Evolutionary conservation across 1,140 invertebrate species (phyloP), one percentile per base, ranked within the genome.

Genomic region (Heliothis subflexa): DNA sequence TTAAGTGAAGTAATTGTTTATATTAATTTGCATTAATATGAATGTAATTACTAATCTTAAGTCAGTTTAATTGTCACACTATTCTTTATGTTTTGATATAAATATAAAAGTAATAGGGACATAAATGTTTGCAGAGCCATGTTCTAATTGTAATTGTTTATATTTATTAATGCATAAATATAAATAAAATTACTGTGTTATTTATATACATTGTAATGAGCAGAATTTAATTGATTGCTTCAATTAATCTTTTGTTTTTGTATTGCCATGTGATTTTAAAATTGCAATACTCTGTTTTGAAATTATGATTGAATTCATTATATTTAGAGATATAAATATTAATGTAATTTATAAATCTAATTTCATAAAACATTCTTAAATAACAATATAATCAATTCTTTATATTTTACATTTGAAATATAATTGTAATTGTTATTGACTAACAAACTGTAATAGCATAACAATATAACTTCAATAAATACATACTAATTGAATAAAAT

Each of bases 1-100:
- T 62, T 40, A 62, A 25, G 9, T 50, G 21, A 40, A 16, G 33
- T 78, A 78, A 78, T 78, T 68, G 10, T n/a, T 68, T 68, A 49
- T 68, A 50, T 68, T 68, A 68, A 62, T 62, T 10, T 11, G 12
- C 9, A 14, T 54, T 52, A 75, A 75, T 50, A 50, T 62, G n/a
- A 62, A 49, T 76, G 54, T 74, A 79, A 70, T 55, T 78, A 68
- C 59, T 16, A 59, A 61, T 64, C 28, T 78, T 18, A 76, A 61
- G 54, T 62, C 3, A 28, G 13, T 64, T 11, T 18, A 64, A 14
- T 57, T 9, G 5, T 47, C 16, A 16, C 14, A 45, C 2, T 40
- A 64, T 64, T 64, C 33, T 45, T 64, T 64, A 64, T 64, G 45
- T 64, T 64, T 55, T 64, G 11, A 47, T 11, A 45, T 12, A 47